phyloP scores from a whole-genome alignment of 2,797 vertebrate genomes.

The Bradypodion pumilum region DNA sequence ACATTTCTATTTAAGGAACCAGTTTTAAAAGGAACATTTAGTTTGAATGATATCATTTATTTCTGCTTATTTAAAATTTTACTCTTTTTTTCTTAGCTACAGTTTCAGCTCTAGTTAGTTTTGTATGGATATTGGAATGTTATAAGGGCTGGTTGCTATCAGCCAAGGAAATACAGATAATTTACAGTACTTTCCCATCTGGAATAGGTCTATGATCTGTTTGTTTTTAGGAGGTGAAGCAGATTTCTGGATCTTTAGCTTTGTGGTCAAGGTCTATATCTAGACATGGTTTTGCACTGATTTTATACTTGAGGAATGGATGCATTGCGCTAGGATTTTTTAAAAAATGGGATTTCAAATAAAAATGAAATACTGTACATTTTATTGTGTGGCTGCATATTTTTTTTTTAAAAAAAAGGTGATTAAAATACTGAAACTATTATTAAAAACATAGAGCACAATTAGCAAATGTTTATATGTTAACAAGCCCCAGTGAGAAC shows the following conservation, averaged over 20 bases:
- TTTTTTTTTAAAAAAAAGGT: too few relatives aligned
- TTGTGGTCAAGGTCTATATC: not conserved
- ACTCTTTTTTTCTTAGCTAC: slow-evolving; percentile 17
- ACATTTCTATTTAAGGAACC: not conserved
- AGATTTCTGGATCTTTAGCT: slow-evolving; percentile 3
- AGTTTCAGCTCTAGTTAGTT: slow-evolving; percentile 7
- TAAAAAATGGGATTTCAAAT: slow-evolving; percentile 41
- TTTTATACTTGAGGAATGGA: slow-evolving; percentile 12
- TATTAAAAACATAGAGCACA: too few relatives aligned
- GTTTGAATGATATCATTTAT: not conserved
- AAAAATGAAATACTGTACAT: slow-evolving; percentile 28
- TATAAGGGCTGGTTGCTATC: not conserved
- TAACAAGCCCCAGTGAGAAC: not conserved
- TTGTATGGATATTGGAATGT: not conserved
- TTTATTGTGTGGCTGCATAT: not conserved
- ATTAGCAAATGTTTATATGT: not conserved
- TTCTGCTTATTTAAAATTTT: slow-evolving; percentile 13
- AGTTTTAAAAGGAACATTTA: not conserved
- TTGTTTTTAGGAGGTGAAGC: not conserved
- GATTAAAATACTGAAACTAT: not conserved
- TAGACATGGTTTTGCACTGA: slow-evolving; percentile 16
- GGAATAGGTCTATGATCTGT: not conserved
- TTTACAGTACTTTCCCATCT: not conserved
- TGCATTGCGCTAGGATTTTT: slow-evolving; percentile 19
- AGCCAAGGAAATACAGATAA: not conserved